Conservation (phyloP, 2,888 invertebrate species). For the Drosophila tanythrix region DNA sequence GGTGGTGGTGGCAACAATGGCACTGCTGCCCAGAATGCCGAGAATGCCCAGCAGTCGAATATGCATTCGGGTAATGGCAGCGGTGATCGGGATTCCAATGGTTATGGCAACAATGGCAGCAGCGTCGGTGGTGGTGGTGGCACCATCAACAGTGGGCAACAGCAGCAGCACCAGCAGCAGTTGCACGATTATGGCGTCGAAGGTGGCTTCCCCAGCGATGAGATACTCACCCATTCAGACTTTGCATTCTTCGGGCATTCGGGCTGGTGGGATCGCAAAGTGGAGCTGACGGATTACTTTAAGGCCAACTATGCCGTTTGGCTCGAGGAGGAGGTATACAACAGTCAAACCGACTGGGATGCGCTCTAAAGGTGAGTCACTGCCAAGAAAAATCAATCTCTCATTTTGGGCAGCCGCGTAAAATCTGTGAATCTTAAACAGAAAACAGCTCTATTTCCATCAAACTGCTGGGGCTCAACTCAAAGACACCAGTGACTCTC, state of each 20-base stretch:
- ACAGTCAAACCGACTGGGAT: slow-evolving; percentile 93
- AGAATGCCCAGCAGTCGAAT: slow-evolving; percentile 78
- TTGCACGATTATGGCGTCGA: slow-evolving; percentile 82
- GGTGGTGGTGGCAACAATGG: slow-evolving; percentile 77
- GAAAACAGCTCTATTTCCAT: not conserved
- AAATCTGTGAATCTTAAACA: not conserved
- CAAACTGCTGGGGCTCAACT: not conserved
- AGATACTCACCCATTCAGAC: slow-evolving; percentile 84
- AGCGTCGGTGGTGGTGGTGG: slow-evolving; percentile 40
- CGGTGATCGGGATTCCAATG: slow-evolving; percentile 68
- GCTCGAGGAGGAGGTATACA: slow-evolving; percentile 98
- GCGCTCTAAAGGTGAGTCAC: slow-evolving; percentile 75
- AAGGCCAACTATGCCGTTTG: slow-evolving; percentile 97
- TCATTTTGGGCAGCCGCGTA: not conserved
- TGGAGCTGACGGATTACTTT: slow-evolving; percentile 95
- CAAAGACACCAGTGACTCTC: not conserved
- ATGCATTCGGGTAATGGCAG: slow-evolving; percentile 72
- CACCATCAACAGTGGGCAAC: slow-evolving; percentile 57
- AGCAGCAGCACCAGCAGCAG: slow-evolving; percentile 72
- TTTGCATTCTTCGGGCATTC: slow-evolving; percentile 84
- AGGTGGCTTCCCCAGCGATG: slow-evolving; percentile 83
- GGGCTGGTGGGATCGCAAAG: slow-evolving; percentile 85
- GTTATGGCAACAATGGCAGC: slow-evolving; percentile 61
- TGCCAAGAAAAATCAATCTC: not conserved
- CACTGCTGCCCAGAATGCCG: slow-evolving; percentile 79